Evolutionary conservation across 2,888 invertebrate species (phyloP), one percentile per base, ranked within the genome.

Genomic region (Prosapia bicincta): DNA sequence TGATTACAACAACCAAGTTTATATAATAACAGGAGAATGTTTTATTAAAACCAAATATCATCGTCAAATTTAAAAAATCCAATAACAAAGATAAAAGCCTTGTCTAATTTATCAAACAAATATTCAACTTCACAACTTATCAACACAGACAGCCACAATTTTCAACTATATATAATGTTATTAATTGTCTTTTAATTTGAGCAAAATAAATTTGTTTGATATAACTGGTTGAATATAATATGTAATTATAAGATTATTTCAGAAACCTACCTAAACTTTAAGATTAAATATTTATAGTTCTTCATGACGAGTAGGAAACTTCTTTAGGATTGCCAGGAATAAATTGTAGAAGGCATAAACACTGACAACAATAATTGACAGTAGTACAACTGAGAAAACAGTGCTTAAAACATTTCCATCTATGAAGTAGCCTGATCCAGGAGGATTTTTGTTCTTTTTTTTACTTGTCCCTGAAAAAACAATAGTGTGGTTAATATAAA

Each of bases 331-430:
- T 20, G 94, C 93, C 81, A 90, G 87, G 83, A 92, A 93, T 0
- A 95, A 87, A 84, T 93, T 94, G 81, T 94, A 93, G 83, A 96
- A 96, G 0, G 95, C 95, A 82, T 95, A 95, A 0, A 92, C 88
- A 72, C 94, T 94, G 65, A 95, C 95, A 81, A 92, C 90, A 9
- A 95, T 84, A 76, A 96, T 95, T 66, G 94, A 91, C 10, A 92
- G 82, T 3, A 95, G 86, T 0, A 94, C 93, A 0, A 92, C 90
- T 0, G 91, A 93, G 82, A 95, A 95, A 43, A 95, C 93, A 81
- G 94, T 89, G 81, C 94, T 94, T 0, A 96, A 86, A 83, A 95
- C 93, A 83, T 92, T 93, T 0, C 92, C 93, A 82, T 95, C 93
- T 66, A 95, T 94, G 83, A 95, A 90, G 83, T 86, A 87, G 72